Evolutionary conservation across 1,140 invertebrate species (phyloP).

Genomic region (Diachasmimorpha longicaudata): DNA sequence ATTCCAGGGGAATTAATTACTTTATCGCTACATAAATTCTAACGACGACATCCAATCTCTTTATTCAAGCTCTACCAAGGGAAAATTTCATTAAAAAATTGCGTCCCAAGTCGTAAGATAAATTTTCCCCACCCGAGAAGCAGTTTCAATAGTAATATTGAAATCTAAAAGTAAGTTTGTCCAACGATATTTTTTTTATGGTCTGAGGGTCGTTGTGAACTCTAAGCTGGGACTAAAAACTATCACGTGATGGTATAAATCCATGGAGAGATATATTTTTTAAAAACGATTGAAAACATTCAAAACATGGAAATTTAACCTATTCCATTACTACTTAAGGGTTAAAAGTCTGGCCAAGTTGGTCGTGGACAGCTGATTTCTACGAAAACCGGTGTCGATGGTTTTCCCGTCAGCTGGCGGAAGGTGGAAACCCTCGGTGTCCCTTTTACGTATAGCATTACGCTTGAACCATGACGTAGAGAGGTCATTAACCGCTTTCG

Average conservation of each 20-base stretch:
- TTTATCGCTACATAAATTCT: background rate
- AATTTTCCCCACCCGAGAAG: too few relatives aligned
- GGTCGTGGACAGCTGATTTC: slow-evolving; percentile 20
- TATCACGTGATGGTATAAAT: too few relatives aligned
- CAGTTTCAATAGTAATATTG: too few relatives aligned
- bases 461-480: background rate
- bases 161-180: too few relatives aligned
- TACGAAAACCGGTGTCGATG: slow-evolving; percentile 9
- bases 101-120: too few relatives aligned
- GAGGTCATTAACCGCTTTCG: background rate
- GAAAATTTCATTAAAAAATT: background rate
- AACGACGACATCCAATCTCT: background rate
- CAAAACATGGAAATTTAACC: too few relatives aligned
- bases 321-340: too few relatives aligned
- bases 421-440: slow-evolving; percentile 8
- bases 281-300: too few relatives aligned
- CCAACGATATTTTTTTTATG: too few relatives aligned
- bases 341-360: background rate
- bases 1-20: slow-evolving; percentile 11
- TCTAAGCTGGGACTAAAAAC: too few relatives aligned
- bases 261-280: too few relatives aligned
- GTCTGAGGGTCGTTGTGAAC: too few relatives aligned
- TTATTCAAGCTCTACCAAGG: background rate
- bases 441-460: background rate
- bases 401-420: slow-evolving; percentile 25